Conservation (phyloP, 2,113 vertebrate species). For the Ondatra zibethicus region DNA sequence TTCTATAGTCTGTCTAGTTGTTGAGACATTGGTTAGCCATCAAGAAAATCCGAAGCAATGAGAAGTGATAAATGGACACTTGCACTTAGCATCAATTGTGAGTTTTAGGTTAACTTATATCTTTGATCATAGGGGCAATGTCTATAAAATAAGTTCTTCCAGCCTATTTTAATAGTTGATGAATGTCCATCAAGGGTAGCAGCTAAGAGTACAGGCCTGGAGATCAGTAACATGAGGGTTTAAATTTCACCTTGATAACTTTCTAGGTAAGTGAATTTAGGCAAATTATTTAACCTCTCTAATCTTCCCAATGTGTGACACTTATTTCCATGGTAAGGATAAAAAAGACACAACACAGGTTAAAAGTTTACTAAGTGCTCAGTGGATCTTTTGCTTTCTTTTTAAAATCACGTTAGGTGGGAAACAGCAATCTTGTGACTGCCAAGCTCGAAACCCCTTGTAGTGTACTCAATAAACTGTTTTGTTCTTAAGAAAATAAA, state of each 20-base stretch:
- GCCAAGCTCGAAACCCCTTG: not conserved
- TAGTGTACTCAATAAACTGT: not conserved
- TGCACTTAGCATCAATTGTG: not conserved
- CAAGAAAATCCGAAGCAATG: not conserved
- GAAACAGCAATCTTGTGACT: not conserved
- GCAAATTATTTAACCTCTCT: not conserved
- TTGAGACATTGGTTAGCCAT: not conserved
- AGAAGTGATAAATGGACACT: not conserved
- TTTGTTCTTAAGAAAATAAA: not conserved
- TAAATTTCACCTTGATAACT: constrained; percentile 31
- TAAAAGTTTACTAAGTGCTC: not conserved
- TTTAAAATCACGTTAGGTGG: not conserved
- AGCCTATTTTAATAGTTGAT: not conserved
- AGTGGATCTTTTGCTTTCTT: not conserved
- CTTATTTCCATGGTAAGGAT: constrained; percentile 12
- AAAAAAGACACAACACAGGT: not conserved
- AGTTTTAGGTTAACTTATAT: constrained; percentile 30
- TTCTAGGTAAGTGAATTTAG: not conserved
- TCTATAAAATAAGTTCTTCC: constrained; percentile 22
- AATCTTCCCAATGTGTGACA: not conserved
- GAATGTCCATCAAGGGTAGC: not conserved
- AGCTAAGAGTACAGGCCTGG: not conserved
- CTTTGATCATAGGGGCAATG: not conserved
- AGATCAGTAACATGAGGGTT: constrained; percentile 36
- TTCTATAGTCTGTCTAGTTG: not conserved